Base-by-base conservation (phyloP, 2,797 vertebrate genomes). In the Cossypha polioptera region DNA sequence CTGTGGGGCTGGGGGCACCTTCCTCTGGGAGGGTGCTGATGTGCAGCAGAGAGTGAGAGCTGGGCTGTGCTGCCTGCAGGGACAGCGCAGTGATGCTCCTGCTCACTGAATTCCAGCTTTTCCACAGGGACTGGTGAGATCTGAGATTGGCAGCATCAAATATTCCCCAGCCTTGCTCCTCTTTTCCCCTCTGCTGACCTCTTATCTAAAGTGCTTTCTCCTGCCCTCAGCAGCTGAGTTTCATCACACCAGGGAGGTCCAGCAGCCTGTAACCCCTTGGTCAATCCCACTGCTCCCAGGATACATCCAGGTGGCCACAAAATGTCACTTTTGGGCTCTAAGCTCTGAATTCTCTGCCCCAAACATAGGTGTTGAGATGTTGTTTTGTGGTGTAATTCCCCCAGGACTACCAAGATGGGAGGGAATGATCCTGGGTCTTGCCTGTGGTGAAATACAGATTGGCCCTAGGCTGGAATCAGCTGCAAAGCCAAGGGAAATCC, bases 181-280 rank as follows among this genome's bases (percentile, higher is more conserved):
- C 82, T 55, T 65, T 58, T 35, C 17, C 62, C 53, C 59, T 55
- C 57, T 55, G 55, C 74, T 93, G 81, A 53, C 57, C 68, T 86
- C 94, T 97, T 96, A 97, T 96, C 96, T 95, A 71, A 94, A 58
- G 62, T 79, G 92, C 82, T 95, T 95, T 94, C 87, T 95, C 63
- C 61, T 92, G 86, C 76, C 76, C 74, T 63, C 55, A 77, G 84
- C 96, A 97, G 95, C 94, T 96, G 95, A 92, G 85, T 80, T 94
- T 71, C 62, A 40, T 96, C 96, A 94, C 90, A 71, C 62, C 5
- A 3, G 53, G 90, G 78, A 90, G 59, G 79, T 88, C 68, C 12
- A 0, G 84, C 58, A 82, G 92, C 50, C 48, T 57, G 26, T 20
- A 71, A 62, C 48, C 71, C 35, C 48, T 17, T 21, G 36, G 50